Percentiles rank a stretch among this genome's conserved stretches.
Evolutionary conservation across 1,140 invertebrate species (phyloP).

Genomic region (Nylanderia fulva): DNA sequence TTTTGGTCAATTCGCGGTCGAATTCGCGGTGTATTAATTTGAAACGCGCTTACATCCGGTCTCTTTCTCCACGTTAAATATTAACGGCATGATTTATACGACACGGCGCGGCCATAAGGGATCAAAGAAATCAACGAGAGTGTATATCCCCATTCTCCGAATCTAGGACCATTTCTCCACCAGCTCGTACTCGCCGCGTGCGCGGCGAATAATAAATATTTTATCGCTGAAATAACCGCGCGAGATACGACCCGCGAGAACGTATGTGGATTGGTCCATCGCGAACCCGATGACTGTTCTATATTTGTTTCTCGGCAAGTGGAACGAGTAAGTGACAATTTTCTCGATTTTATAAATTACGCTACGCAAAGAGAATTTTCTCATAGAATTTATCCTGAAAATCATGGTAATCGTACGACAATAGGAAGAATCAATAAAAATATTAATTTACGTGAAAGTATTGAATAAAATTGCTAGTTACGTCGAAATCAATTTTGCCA

Average conservation of each 20-base stretch:
- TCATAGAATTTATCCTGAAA: no score
- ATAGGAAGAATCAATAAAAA: no score
- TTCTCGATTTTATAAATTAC: background rate
- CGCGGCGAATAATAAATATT: conserved; percentile 73
- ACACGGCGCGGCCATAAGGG: conserved; percentile 4
- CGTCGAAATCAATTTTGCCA: no score
- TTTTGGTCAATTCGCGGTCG: background rate
- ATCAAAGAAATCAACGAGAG: conserved; percentile 78
- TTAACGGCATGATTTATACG: conserved; percentile 61
- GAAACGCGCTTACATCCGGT: background rate
- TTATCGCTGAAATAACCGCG: conserved; percentile 70
- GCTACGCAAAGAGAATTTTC: no score
- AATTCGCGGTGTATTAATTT: background rate
- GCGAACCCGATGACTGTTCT: background rate
- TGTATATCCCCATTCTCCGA: conserved; percentile 75
- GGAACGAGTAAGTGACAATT: conserved; percentile 23
- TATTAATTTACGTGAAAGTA: no score
- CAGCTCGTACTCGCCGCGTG: background rate
- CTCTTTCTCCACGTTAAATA: background rate
- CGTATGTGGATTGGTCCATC: background rate
- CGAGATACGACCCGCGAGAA: conserved; percentile 27
- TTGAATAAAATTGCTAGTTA: no score
- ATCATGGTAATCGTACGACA: no score
- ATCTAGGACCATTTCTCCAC: conserved; percentile 70
- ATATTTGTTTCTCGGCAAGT: background rate